Evolutionary conservation across 2,888 invertebrate species (phyloP).

Genomic region (Epinotia brunnichana): DNA sequence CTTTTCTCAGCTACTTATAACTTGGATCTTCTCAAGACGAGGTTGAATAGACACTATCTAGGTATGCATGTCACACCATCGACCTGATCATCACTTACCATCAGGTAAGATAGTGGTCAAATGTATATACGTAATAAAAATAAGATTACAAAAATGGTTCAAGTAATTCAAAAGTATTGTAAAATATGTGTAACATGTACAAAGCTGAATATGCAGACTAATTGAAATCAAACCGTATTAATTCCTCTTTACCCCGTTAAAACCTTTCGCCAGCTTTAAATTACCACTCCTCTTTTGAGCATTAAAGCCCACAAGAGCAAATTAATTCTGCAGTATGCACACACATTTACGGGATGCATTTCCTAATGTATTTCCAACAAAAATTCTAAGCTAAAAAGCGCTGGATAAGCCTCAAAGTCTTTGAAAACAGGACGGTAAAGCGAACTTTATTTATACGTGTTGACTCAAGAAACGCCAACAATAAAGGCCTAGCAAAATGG

Average conservation of each 20-base stretch:
- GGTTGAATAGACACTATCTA: no score
- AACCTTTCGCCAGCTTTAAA: neutral
- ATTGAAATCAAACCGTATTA: neutral
- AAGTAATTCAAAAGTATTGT: no score
- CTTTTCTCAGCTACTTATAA: no score
- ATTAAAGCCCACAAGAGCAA: slow-evolving; percentile 1
- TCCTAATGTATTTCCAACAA: slow-evolving; percentile 22
- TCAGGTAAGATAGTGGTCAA: no score
- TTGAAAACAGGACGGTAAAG: slow-evolving; percentile 21
- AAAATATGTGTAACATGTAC: no score
- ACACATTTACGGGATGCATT: slow-evolving; percentile 29
- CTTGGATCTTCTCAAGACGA: no score
- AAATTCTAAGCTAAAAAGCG: slow-evolving; percentile 2
- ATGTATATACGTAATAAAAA: no score
- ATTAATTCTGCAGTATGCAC: slow-evolving; percentile 13
- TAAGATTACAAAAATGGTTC: no score
- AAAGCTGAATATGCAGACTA: neutral
- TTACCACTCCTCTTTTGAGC: neutral
- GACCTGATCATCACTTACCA: no score
- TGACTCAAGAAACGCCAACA: slow-evolving; percentile 5
- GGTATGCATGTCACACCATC: no score
- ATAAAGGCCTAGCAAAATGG: neutral
- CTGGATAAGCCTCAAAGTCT: slow-evolving; percentile 21
- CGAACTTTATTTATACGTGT: slow-evolving; percentile 10
- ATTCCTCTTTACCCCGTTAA: neutral